Conservation (phyloP, 2,888 invertebrate species). For the Chydorus sphaericus region DNA sequence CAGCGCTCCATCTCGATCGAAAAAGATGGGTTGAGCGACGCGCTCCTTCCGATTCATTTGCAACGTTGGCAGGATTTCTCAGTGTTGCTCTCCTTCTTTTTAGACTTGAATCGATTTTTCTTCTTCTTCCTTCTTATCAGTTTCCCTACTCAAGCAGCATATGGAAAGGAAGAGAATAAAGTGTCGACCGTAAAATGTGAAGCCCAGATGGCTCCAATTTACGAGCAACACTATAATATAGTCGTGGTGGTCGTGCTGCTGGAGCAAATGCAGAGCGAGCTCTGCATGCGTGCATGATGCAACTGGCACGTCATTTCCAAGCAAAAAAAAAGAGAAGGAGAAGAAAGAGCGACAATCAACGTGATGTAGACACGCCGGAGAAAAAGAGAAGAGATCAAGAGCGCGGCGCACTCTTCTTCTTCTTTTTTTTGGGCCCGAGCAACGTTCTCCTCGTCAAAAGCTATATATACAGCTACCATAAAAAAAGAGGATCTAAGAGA, state of each 20-base stretch:
- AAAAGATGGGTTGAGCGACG: not conserved
- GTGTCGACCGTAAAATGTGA: conserved; percentile 1
- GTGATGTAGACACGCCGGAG: too few relatives aligned
- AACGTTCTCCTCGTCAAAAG: not conserved
- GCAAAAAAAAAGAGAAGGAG: too few relatives aligned
- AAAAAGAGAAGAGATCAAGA: not conserved
- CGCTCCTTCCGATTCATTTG: not conserved
- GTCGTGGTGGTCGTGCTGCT: not conserved
- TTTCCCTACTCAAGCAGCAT: too few relatives aligned
- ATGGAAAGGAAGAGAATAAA: not conserved
- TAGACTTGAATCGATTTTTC: too few relatives aligned
- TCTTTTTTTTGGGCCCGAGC: not conserved
- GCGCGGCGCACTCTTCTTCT: not conserved
- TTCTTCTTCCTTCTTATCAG: too few relatives aligned
- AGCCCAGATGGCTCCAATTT: conserved; percentile 8
- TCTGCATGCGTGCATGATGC: conserved; percentile 1
- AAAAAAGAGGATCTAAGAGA: not conserved
- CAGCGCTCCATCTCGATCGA: not conserved
- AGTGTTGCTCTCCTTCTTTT: too few relatives aligned
- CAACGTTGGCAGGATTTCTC: not conserved
- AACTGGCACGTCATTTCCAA: conserved; percentile 4
- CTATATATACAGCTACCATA: not conserved
- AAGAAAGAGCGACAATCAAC: too few relatives aligned
- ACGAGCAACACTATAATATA: not conserved
- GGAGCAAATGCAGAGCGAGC: conserved; percentile 1